Conservation (phyloP, 2,113 vertebrate genomes). For the Eclectus roratus region DNA sequence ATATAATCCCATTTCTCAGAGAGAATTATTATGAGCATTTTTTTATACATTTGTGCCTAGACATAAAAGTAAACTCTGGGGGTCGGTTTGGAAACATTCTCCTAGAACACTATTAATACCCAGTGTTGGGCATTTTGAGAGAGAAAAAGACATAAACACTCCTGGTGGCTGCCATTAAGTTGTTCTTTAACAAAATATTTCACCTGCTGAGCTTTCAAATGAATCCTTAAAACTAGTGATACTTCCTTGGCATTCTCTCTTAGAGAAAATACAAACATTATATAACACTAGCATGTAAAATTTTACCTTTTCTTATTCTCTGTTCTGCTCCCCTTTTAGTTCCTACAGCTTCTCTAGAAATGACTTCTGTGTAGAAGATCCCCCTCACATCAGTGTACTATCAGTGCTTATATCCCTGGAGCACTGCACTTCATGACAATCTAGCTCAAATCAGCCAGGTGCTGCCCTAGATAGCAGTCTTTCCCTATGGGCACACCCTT, state of each 20-base stretch:
- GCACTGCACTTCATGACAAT: not conserved
- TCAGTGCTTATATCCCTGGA: not conserved
- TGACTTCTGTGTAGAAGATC: not conserved
- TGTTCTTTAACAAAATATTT: not conserved
- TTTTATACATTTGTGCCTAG: not conserved
- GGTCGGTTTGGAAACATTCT: not conserved
- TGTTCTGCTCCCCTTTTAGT: not conserved
- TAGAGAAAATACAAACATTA: not conserved
- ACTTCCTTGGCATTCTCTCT: not conserved
- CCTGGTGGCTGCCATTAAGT: not conserved
- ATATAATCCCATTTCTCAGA: not conserved
- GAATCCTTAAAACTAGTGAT: not conserved
- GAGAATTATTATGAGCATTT: not conserved
- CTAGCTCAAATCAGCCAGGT: slow-evolving; percentile 11
- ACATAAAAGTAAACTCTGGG: not conserved
- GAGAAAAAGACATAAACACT: not conserved
- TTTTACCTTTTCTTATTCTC: not conserved
- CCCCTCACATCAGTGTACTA: not conserved
- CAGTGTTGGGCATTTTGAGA: not conserved
- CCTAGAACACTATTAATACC: not conserved
- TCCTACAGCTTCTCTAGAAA: not conserved
- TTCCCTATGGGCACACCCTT: slow-evolving; percentile 13
- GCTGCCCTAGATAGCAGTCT: slow-evolving; percentile 45
- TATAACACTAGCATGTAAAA: not conserved
- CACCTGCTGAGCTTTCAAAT: not conserved